Evolutionary conservation across 2,113 vertebrate species (phyloP).

Genomic region (Microtus oregoni): DNA sequence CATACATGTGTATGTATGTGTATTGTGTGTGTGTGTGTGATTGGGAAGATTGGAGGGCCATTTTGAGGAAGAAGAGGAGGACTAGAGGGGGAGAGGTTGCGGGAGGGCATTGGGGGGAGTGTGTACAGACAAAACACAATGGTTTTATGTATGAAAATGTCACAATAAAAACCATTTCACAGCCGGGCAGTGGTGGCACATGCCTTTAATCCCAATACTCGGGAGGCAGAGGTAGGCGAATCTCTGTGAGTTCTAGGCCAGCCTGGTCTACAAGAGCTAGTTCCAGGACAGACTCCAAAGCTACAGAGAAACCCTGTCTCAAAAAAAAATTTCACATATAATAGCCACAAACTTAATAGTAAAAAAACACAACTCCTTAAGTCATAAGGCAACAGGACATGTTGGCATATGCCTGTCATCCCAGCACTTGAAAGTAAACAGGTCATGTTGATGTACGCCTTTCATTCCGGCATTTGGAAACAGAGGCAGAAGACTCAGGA

Average conservation of each 20-base stretch:
- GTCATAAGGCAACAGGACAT: not conserved
- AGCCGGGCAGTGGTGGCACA: no score
- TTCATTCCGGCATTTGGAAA: not conserved
- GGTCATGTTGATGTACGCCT: not conserved
- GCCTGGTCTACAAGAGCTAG: no score
- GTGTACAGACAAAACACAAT: not conserved
- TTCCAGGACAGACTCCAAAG: no score
- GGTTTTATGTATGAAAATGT: not conserved
- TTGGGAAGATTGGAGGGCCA: not conserved
- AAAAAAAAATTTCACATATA: not conserved
- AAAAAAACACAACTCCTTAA: not conserved
- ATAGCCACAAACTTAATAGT: not conserved
- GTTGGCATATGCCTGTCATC: not conserved
- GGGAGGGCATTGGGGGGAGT: no score
- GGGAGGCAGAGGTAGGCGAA: no score
- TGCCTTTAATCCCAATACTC: no score
- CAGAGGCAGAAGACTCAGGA: not conserved
- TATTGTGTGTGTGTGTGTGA: not conserved
- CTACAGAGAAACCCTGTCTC: no score
- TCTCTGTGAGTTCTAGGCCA: no score
- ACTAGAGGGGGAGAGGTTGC: fast-evolving
- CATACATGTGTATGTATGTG: not conserved
- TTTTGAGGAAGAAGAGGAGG: not conserved
- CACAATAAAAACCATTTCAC: not conserved
- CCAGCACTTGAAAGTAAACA: not conserved